phyloP scores from a whole-genome alignment of 1,140 invertebrate species.

The Drosophila oshimai region DNA sequence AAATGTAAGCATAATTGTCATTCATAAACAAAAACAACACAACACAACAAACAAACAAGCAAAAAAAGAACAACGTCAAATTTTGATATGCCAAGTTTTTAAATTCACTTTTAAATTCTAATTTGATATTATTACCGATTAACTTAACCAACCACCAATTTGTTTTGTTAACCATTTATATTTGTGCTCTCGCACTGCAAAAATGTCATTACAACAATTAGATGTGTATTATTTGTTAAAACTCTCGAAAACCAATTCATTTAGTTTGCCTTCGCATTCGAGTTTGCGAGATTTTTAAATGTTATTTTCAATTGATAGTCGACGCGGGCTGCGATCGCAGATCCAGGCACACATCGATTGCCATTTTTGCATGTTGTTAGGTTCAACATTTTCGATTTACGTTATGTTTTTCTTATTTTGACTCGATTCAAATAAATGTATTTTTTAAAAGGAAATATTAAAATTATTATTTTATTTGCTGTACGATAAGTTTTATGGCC shows the following conservation, averaged over 20 bases:
- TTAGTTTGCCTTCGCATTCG: neutral
- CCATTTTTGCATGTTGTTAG: slow-evolving; percentile 69
- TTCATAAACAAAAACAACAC: slow-evolving; percentile 29
- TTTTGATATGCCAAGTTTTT: slow-evolving; percentile 39
- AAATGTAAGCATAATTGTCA: slow-evolving; percentile 53
- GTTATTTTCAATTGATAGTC: slow-evolving; percentile 35
- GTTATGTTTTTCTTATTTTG: slow-evolving; percentile 47
- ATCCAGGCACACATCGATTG: slow-evolving; percentile 31
- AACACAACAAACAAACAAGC: slow-evolving; percentile 12
- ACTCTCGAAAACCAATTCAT: neutral
- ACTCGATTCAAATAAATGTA: slow-evolving; percentile 37
- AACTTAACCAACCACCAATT: slow-evolving; percentile 37
- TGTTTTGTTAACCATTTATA: slow-evolving; percentile 46
- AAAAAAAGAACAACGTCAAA: slow-evolving; percentile 34
- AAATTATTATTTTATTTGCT: slow-evolving; percentile 32
- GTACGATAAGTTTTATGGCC: slow-evolving; percentile 40
- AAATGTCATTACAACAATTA: slow-evolving; percentile 5
- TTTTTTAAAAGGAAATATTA: slow-evolving; percentile 15
- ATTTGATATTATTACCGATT: slow-evolving; percentile 62
- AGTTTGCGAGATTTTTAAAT: slow-evolving; percentile 7
- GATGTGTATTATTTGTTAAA: slow-evolving; percentile 30
- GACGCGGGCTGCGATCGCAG: slow-evolving; percentile 16
- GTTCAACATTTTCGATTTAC: slow-evolving; percentile 45
- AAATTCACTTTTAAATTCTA: slow-evolving; percentile 52
- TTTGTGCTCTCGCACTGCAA: slow-evolving; percentile 14